Evolutionary conservation across 2,797 vertebrate species (phyloP), one percentile per base, ranked within the genome.

Genomic region (Dryobates pubescens): DNA sequence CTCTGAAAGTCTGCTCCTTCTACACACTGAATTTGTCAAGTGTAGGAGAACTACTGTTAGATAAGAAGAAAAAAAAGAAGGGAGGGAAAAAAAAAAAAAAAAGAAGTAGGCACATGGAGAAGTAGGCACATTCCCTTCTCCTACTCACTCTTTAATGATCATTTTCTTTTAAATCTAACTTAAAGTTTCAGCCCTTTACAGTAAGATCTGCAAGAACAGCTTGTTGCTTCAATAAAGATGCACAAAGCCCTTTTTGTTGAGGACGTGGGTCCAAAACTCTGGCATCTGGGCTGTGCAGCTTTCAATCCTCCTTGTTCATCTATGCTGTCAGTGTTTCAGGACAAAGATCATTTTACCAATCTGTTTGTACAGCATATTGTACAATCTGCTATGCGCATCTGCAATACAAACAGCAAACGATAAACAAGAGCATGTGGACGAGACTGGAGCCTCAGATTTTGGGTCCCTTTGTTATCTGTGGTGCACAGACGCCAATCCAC

Each of bases 111-210:
- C 94, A 94, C 92, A 92, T 96, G 3, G 7, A 61, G 26, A 70
- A 86, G 71, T 53, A 94, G 74, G 89, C 94, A 94, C 92, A 92
- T 96, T 96, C 92, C 61, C 61, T 65, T 94, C 89, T 95, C 95
- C 94, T 91, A 95, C 94, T 94, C 64, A 0, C 24, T 92, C 68
- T 36, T 77, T 54, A 90, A 58, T 47, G 57, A 79, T 62, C 80
- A 88, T 84, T 90, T 89, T 45, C 30, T 91, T 89, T 53, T 23
- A 79, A 86, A 82, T 53, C 53, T 73, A 36, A 70, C 58, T 92
- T 88, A 89, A 89, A 93, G 88, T 71, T 89, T 90, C 79, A 83
- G 76, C 24, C 57, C 32, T 56, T 83, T 45, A 20, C 82, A 91
- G 68, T 32, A 34, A 73, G 57, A 89, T 57, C 90, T 73, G 36